Percentiles rank a stretch among this genome's conserved stretches.
Evolutionary conservation across 1,140 invertebrate genomes (phyloP).

Genomic region (Bacillus rossius): DNA sequence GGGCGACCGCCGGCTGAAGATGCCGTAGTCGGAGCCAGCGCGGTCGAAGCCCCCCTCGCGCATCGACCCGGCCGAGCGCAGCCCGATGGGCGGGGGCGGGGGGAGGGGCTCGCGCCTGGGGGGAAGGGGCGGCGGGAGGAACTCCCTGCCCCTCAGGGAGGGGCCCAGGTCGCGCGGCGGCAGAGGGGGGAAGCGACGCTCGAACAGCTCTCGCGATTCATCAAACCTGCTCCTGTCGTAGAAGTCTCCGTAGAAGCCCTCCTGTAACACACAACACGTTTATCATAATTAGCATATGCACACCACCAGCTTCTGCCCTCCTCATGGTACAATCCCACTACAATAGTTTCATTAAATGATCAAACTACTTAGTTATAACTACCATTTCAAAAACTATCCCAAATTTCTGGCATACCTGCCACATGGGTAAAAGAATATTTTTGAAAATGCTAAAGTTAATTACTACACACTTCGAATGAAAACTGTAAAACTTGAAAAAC

Average conservation of each 20-base stretch:
- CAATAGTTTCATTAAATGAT: too few relatives aligned
- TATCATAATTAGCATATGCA: too few relatives aligned
- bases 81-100: conserved; percentile 41
- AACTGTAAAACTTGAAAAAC: too few relatives aligned
- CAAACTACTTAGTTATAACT: too few relatives aligned
- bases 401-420: too few relatives aligned
- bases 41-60: conserved; percentile 20
- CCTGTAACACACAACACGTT: conserved; percentile 16
- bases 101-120: conserved; percentile 47
- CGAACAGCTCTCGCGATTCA: conserved; percentile 69
- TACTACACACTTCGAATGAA: too few relatives aligned
- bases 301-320: too few relatives aligned
- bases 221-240: conserved; percentile 47
- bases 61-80: conserved; percentile 32
- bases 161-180: conserved; percentile 52
- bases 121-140: conserved; percentile 54
- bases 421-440: too few relatives aligned
- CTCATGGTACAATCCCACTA: too few relatives aligned
- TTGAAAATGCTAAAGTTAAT: too few relatives aligned
- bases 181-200: conserved; percentile 65
- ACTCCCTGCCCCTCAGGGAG: conserved; percentile 55
- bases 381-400: too few relatives aligned
- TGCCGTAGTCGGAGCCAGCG: conserved; percentile 61
- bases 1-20: conserved; percentile 75
- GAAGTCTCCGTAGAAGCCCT: conserved; percentile 7